Conservation (phyloP, 2,113 vertebrate species). For the Tapirus terrestris region DNA sequence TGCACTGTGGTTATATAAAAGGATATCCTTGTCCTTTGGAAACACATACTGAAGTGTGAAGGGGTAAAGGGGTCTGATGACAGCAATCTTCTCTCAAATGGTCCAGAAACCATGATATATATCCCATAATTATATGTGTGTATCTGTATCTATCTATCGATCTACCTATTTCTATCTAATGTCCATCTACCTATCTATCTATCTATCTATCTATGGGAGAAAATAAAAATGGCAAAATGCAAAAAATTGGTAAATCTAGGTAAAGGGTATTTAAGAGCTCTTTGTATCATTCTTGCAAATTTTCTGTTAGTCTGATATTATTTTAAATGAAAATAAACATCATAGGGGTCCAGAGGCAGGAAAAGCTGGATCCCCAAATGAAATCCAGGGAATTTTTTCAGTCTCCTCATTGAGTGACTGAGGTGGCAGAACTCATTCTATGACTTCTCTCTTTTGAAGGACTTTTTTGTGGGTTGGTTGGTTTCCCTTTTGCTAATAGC, state of each 20-base stretch:
- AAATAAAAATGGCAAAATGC: background rate
- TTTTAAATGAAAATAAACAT: conserved; percentile 17
- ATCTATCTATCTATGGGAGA: background rate
- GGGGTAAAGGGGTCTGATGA: background rate
- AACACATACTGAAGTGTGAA: background rate
- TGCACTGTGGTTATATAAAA: background rate
- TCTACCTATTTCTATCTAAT: background rate
- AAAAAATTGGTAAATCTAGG: background rate
- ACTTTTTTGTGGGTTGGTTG: background rate
- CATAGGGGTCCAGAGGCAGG: background rate
- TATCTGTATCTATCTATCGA: background rate
- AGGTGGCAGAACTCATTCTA: background rate
- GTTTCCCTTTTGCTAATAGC: background rate
- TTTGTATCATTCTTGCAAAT: background rate
- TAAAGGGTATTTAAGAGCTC: background rate
- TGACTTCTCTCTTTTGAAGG: background rate
- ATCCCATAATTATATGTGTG: background rate
- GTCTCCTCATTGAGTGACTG: background rate
- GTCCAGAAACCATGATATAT: background rate
- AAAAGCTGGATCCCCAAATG: background rate
- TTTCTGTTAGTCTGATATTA: conserved; percentile 8
- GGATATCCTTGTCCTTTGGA: background rate
- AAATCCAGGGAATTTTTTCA: background rate
- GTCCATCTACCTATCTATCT: background rate
- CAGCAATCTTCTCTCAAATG: background rate